phyloP scores from a whole-genome alignment of 2,888 invertebrate species.

The Nowickia ferox region DNA sequence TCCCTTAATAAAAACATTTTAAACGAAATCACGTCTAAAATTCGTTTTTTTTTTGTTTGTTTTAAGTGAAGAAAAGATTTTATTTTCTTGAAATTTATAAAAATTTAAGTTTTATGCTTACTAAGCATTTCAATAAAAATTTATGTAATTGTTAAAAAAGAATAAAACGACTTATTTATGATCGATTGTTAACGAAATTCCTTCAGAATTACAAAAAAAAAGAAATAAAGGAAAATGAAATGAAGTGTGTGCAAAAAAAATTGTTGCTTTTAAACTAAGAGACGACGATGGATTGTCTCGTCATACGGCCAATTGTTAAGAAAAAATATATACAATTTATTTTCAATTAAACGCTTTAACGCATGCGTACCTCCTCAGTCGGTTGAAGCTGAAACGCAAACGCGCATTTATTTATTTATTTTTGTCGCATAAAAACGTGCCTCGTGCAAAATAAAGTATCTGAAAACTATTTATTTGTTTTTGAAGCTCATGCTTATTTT shows the following conservation, averaged over 20 bases:
- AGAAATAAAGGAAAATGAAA: background rate
- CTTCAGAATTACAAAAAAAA: conserved; percentile 36
- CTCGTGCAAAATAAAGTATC: conserved; percentile 44
- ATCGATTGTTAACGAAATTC: conserved; percentile 56
- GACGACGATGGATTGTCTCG: conserved; percentile 39
- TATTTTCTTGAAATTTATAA: conserved; percentile 27
- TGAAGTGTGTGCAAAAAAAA: conserved; percentile 29
- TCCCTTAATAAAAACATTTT: conserved; percentile 10
- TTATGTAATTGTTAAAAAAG: conserved; percentile 11
- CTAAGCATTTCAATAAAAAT: too few relatives aligned
- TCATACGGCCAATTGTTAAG: conserved; percentile 19
- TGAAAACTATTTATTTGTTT: conserved; percentile 44
- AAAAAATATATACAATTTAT: conserved; percentile 5
- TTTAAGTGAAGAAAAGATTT: background rate
- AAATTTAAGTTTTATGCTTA: too few relatives aligned
- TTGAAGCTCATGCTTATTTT: conserved; percentile 38
- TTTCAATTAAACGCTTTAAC: conserved; percentile 24
- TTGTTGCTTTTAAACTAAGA: conserved; percentile 8
- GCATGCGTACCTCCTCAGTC: conserved; percentile 5
- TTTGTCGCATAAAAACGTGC: conserved; percentile 48
- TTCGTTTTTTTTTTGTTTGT: background rate
- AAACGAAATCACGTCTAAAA: conserved; percentile 38
- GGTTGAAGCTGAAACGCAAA: conserved; percentile 1
- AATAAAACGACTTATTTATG: conserved; percentile 44
- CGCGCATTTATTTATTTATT: background rate